Evolutionary conservation across 2,797 vertebrate genomes (phyloP).

Genomic region (Coregonus sp.): DNA sequence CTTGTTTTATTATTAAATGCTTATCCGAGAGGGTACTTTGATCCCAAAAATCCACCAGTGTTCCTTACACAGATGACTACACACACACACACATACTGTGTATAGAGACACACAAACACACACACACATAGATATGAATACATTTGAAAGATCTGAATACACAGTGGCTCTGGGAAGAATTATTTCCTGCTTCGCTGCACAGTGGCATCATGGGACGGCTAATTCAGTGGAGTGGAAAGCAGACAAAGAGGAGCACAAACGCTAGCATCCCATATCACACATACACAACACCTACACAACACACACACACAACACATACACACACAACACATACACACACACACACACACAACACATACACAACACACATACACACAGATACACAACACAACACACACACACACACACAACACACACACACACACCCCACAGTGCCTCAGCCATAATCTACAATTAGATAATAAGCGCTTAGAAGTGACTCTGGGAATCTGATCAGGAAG

Average conservation of each 20-base stretch:
- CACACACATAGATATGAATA: conserved; percentile 34
- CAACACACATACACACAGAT: neutral
- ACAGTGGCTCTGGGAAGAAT: conserved; percentile 57
- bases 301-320: no score
- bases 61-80: neutral
- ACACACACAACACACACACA: neutral
- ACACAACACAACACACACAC: neutral
- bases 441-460: conserved; percentile 40
- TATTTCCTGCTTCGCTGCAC: conserved; percentile 73
- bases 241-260: conserved; percentile 35
- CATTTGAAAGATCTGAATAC: conserved; percentile 64
- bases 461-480: conserved; percentile 40
- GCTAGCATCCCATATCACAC: conserved; percentile 26
- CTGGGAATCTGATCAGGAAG: conserved; percentile 18
- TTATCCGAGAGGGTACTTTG: neutral
- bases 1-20: neutral
- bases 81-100: no score
- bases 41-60: neutral
- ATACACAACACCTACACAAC: conserved; percentile 18
- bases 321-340: neutral
- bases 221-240: conserved; percentile 69
- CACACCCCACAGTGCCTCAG: conserved; percentile 7
- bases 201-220: conserved; percentile 62
- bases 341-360: no score
- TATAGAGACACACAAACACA: neutral